These are phyloP conservation scores for Monodelphis domestica DNA, from an alignment of 2,797 vertebrate genomes.

Conservation along the genomic window DNA sequence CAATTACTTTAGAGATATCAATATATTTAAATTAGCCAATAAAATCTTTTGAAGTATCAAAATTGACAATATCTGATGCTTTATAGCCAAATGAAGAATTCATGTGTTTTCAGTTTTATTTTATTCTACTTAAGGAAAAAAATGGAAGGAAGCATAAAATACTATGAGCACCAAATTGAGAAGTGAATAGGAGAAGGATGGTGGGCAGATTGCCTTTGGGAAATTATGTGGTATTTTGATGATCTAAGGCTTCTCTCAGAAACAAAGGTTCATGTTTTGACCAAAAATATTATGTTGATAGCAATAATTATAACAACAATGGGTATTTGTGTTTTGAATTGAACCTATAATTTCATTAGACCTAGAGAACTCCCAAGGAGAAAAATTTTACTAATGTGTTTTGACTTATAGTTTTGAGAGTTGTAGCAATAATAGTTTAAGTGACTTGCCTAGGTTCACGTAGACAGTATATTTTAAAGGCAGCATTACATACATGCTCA, in stretches of 20 bases:
- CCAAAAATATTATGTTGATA: background rate
- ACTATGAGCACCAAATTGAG: background rate
- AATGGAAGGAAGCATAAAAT: background rate
- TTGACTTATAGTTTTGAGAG: background rate
- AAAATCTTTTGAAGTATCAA: background rate
- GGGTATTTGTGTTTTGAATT: background rate
- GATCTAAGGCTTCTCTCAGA: background rate
- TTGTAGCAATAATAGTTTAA: background rate
- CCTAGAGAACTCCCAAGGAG: background rate
- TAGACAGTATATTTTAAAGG: background rate
- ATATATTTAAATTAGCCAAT: conserved; percentile 50
- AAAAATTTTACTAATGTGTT: background rate
- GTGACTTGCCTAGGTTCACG: background rate
- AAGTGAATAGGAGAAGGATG: background rate
- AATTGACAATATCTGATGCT: background rate
- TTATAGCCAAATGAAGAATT: background rate
- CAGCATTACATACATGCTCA: too few relatives aligned
- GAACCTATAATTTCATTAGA: background rate
- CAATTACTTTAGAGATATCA: conserved; percentile 36
- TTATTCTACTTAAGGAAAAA: background rate
- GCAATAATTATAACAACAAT: background rate
- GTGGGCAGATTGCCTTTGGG: background rate
- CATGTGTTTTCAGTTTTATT: background rate
- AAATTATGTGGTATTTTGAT: background rate
- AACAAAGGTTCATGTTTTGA: background rate